Evolutionary conservation across 2,113 vertebrate genomes (phyloP).

Genomic region (Mohoua ochrocephala): DNA sequence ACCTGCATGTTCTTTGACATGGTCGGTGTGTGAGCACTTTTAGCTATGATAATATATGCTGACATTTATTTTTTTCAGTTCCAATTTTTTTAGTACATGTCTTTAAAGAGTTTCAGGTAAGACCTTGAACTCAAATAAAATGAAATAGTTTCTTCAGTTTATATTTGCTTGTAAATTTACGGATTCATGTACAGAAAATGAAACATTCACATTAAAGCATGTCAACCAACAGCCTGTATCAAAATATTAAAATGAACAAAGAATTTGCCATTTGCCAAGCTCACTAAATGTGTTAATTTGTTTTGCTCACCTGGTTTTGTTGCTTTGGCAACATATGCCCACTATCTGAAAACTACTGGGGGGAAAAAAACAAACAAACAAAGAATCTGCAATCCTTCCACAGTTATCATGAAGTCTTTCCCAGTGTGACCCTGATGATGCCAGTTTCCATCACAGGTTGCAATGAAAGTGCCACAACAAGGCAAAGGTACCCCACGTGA

Average conservation of each 20-base stretch:
- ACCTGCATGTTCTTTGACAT: neutral
- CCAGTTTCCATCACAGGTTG: neutral
- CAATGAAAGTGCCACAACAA: neutral
- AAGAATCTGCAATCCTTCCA: neutral
- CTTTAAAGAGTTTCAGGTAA: neutral
- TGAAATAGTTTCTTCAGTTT: neutral
- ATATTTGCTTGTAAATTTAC: neutral
- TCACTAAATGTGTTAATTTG: conserved; percentile 11
- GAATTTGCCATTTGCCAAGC: neutral
- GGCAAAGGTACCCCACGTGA: neutral
- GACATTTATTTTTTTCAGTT: neutral
- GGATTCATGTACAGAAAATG: neutral
- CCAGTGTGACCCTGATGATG: neutral
- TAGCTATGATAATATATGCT: neutral
- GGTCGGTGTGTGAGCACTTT: neutral
- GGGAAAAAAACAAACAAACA: rapidly evolving
- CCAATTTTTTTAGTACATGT: neutral
- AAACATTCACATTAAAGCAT: neutral
- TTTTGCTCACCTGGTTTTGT: conserved; percentile 35
- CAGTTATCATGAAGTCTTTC: neutral
- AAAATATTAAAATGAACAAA: neutral
- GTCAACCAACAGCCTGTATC: neutral
- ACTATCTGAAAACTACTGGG: neutral
- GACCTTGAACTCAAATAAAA: neutral
- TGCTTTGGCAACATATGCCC: conserved; percentile 3